Percentiles rank a stretch among this genome's conserved stretches.
Conservation (phyloP, 2,888 invertebrate genomes). For the Andrena hattorfiana region DNA sequence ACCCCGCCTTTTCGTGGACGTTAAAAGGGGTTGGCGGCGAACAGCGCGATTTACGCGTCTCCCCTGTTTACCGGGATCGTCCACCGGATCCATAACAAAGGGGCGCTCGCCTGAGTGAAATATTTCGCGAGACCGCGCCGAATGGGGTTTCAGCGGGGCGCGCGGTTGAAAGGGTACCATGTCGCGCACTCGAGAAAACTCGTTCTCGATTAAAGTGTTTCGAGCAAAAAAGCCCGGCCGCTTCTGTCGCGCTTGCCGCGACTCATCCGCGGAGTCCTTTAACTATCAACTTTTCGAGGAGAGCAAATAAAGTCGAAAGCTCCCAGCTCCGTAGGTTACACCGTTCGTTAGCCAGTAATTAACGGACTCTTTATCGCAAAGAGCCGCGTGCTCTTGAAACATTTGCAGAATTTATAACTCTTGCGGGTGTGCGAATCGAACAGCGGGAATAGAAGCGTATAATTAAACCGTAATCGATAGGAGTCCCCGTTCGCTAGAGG, state of each 20-base stretch:
- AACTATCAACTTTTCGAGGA: slow-evolving; percentile 43
- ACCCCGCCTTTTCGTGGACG: neutral
- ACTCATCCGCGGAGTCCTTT: slow-evolving; percentile 42
- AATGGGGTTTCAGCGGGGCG: slow-evolving; percentile 12
- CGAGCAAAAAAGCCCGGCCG: slow-evolving; percentile 38
- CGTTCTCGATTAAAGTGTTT: slow-evolving; percentile 53
- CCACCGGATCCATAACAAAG: neutral
- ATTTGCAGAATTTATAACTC: slow-evolving; percentile 36
- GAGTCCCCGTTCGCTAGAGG: neutral
- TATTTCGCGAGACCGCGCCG: slow-evolving; percentile 8
- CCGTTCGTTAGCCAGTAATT: slow-evolving; percentile 55
- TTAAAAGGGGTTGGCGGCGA: neutral
- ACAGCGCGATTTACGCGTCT: neutral
- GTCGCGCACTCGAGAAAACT: slow-evolving; percentile 32
- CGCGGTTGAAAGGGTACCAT: slow-evolving; percentile 27
- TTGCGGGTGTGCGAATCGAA: neutral
- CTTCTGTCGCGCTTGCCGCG: slow-evolving; percentile 21
- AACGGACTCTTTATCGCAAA: slow-evolving; percentile 42
- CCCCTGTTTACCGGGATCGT: slow-evolving; percentile 15
- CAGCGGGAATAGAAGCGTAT: slow-evolving; percentile 1
- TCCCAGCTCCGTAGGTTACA: slow-evolving; percentile 2
- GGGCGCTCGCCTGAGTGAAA: neutral
- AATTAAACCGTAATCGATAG: slow-evolving; percentile 22
- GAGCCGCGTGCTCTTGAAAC: slow-evolving; percentile 21
- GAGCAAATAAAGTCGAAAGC: slow-evolving; percentile 35